Evolutionary conservation across 2,113 vertebrate genomes (phyloP).

Genomic region (Myiozetetes cayanensis): DNA sequence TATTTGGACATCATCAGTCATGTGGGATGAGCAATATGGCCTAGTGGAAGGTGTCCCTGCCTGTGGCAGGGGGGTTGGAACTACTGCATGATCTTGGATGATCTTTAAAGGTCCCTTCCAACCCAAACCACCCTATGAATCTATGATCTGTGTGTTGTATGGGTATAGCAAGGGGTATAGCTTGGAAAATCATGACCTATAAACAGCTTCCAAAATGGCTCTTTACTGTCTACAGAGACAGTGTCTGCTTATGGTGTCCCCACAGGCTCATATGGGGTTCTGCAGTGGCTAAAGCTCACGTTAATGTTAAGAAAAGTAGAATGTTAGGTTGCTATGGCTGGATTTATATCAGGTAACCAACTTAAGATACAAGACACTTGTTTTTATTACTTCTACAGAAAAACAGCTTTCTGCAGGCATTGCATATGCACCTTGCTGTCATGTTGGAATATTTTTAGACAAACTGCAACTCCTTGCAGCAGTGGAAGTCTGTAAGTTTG

Average conservation of each 20-base stretch:
- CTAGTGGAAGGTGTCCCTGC: not conserved
- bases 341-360: not conserved
- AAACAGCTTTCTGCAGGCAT: not conserved
- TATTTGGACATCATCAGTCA: not conserved
- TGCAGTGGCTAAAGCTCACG: not conserved
- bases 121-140: not conserved
- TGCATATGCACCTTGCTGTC: not conserved
- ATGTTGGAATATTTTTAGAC: not conserved
- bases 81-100: not conserved
- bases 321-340: not conserved
- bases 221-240: not conserved
- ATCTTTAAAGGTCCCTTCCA: not conserved
- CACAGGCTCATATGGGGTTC: not conserved
- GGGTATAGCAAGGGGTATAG: not conserved
- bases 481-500: not conserved
- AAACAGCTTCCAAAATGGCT: not conserved
- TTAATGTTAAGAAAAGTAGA: not conserved
- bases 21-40: not conserved
- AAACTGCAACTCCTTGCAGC: not conserved
- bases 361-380: not conserved
- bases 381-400: not conserved
- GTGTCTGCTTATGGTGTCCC: not conserved
- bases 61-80: not conserved
- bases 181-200: not conserved
- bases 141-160: not conserved